Percentiles rank a stretch among this genome's conserved stretches.
These are phyloP conservation scores for Mesoligia furuncula DNA, from an alignment of 2,888 invertebrate genomes.

Conservation along the genomic window DNA sequence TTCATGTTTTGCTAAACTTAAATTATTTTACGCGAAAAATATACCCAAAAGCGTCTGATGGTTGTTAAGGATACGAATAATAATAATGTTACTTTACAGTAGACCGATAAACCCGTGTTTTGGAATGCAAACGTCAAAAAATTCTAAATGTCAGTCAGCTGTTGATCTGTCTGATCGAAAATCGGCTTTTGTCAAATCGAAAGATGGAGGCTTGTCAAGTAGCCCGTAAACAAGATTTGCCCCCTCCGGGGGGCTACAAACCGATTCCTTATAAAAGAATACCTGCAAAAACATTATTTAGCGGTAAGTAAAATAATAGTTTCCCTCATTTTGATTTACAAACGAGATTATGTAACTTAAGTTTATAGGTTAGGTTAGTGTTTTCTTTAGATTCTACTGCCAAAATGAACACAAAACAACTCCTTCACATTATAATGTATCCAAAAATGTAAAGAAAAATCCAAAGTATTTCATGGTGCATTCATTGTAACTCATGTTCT, in stretches of 20 bases:
- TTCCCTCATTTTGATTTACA: slow-evolving; percentile 29
- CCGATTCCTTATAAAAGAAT: slow-evolving; percentile 93
- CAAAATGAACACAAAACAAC: not conserved
- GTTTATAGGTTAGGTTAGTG: slow-evolving; percentile 76
- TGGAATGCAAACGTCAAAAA: slow-evolving; percentile 27
- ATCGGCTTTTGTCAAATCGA: slow-evolving; percentile 33
- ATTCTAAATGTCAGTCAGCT: slow-evolving; percentile 34
- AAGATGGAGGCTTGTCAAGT: slow-evolving; percentile 81
- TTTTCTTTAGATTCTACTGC: slow-evolving; percentile 30
- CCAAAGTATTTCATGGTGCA: not conserved
- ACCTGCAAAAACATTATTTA: slow-evolving; percentile 93
- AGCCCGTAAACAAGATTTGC: slow-evolving; percentile 95
- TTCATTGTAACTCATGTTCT: not conserved
- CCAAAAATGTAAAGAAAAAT: not conserved
- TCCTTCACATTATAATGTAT: not conserved
- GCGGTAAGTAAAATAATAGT: slow-evolving; percentile 87
- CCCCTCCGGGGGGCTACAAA: slow-evolving; percentile 97
- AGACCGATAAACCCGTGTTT: not conserved
- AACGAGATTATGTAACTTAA: slow-evolving; percentile 81
- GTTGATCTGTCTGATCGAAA: slow-evolving; percentile 23
- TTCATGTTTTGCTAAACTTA: slow-evolving; percentile 60
- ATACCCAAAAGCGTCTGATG: slow-evolving; percentile 3
- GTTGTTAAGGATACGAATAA: slow-evolving; percentile 59
- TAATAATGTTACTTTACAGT: not conserved
- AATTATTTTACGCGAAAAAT: slow-evolving; percentile 23